Evolutionary conservation across 2,888 invertebrate genomes (phyloP).

Genomic region (Polylopha cassiicola): DNA sequence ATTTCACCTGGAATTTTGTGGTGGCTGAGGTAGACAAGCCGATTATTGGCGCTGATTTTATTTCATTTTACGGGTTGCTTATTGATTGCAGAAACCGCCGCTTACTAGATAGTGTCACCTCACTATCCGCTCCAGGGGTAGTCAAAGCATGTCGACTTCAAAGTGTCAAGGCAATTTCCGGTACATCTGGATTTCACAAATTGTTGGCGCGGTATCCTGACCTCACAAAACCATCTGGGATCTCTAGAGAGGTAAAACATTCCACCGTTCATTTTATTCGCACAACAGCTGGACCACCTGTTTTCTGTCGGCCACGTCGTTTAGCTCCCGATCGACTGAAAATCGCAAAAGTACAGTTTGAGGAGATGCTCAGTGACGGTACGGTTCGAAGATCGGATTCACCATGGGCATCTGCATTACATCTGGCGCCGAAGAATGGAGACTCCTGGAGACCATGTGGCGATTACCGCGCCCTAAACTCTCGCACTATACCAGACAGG

Average conservation of each 20-base stretch:
- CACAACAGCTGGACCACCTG: constrained; percentile 28
- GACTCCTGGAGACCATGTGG: constrained; percentile 42
- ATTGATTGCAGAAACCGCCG: constrained; percentile 17
- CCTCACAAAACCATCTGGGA: constrained; percentile 1
- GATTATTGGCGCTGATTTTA: constrained; percentile 19
- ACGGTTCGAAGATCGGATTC: constrained; percentile 27
- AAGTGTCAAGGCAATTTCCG: constrained; percentile 4
- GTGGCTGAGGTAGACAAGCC: constrained; percentile 16
- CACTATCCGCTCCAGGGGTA: not conserved
- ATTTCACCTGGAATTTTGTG: constrained; percentile 14
- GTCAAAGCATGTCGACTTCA: not conserved
- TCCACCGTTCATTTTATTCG: constrained; percentile 27
- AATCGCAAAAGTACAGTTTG: constrained; percentile 25
- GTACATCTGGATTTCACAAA: constrained; percentile 3
- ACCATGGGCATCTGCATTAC: constrained; percentile 39
- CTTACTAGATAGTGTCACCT: constrained; percentile 14
- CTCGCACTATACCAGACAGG: constrained; percentile 33
- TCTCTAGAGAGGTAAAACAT: constrained; percentile 23
- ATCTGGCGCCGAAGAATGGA: constrained; percentile 38
- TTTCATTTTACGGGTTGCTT: constrained; percentile 15
- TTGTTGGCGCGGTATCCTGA: constrained; percentile 2
- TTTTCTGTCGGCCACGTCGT: constrained; percentile 22
- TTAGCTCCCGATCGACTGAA: constrained; percentile 24
- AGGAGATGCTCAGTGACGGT: constrained; percentile 23
- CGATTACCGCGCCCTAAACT: constrained; percentile 41